Evolutionary conservation across 2,888 invertebrate species (phyloP), one percentile per base, ranked within the genome.

Genomic region (Leucoma salicis): DNA sequence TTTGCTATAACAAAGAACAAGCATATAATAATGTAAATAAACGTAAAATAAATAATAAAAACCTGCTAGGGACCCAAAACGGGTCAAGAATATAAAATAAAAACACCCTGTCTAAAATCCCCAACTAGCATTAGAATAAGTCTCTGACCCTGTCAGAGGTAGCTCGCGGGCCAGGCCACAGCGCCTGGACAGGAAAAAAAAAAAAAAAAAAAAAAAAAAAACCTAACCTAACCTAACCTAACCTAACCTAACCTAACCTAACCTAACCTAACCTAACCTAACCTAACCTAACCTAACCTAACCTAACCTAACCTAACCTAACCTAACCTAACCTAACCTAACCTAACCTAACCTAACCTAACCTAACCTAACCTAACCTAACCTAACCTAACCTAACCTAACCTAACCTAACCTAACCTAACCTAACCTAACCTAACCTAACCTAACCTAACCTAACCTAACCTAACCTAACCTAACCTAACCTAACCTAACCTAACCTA

Each of bases 261-360:
- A 38, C 38, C 38, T 38, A 38, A 47, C 46, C 42, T 47, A 47
- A 45, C 44, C 39, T 45, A 45, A 39, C 44, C 39, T 45, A 45
- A 45, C 44, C 39, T 45, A 45, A 39, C 39, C 39, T 39, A 45
- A 39, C 39, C 39, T 39, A 45, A 45, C 44, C 39, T 45, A 37
- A 37, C 49, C 46, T 43, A 49, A 49, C 49, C 46, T 46, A 46
- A 49, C 49, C 46, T 49, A 49, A 46, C 49, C 46, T 46, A 49
- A 49, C 49, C 46, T 46, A 46, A 46, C 45, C 42, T 29, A 32
- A 32, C 32, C 32, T 32, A 18, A 32, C 32, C 32, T 28, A 28
- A 36, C 27, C 36, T 28, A 28, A 36, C 27, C 36, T 28, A 28
- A 36, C 27, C 36, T 28, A 28, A 27, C 16, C 27, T 28, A 28